These are phyloP conservation scores for Tragelaphus strepsiceros DNA, from an alignment of 2,113 vertebrate species.

Conservation along the genomic window DNA sequence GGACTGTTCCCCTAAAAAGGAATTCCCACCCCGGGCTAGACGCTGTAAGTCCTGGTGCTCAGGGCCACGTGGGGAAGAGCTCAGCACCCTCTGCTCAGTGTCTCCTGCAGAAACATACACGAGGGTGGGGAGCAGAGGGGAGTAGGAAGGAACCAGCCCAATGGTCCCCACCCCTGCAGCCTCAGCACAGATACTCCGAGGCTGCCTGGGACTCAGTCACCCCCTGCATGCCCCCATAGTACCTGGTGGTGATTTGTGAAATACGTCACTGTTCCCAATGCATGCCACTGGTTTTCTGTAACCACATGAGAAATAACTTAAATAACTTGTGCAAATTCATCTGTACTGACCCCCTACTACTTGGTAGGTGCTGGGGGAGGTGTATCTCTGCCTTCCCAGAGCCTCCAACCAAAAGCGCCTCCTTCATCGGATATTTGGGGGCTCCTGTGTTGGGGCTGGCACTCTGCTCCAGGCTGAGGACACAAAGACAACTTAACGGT, in stretches of 20 bases:
- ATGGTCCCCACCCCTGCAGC: neutral
- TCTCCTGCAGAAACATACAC: neutral
- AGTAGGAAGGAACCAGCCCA: neutral
- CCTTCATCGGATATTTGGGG: neutral
- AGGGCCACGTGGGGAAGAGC: rapidly evolving
- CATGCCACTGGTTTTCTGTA: neutral
- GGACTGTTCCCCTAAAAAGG: neutral
- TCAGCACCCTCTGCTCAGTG: neutral
- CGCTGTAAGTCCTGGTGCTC: neutral
- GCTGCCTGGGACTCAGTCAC: neutral
- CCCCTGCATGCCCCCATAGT: too few species aligned
- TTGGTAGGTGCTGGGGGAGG: neutral
- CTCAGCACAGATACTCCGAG: neutral
- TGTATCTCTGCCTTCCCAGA: neutral
- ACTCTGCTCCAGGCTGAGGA: neutral
- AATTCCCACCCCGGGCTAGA: neutral
- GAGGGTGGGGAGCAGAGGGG: neutral
- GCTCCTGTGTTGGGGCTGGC: neutral
- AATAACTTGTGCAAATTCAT: neutral
- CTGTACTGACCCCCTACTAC: neutral
- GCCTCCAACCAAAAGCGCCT: neutral
- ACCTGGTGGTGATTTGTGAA: neutral
- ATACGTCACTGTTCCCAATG: neutral
- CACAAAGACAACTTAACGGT: neutral
- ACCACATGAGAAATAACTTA: neutral